These are phyloP conservation scores for Tipula helvola DNA, from an alignment of 2,888 invertebrate species.

Conservation along the genomic window DNA sequence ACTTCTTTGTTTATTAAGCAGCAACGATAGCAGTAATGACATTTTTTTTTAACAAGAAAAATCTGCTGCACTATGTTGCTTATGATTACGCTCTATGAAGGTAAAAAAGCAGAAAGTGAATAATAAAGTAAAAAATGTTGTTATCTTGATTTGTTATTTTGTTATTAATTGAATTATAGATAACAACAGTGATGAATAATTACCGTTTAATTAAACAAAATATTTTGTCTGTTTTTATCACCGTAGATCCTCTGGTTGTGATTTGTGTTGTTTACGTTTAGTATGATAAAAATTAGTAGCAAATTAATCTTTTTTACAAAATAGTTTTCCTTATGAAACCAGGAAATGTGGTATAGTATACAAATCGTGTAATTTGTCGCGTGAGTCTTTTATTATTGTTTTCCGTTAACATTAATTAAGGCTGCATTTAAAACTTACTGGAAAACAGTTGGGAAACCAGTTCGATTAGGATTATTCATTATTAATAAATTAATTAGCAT, in stretches of 20 bases:
- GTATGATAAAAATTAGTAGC: not conserved
- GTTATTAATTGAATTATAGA: not conserved
- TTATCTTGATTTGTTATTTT: not conserved
- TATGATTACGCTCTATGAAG: not conserved
- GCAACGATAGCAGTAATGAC: not conserved
- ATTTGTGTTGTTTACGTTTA: not conserved
- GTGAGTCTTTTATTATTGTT: not conserved
- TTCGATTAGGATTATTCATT: too few species aligned
- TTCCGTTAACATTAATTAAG: not conserved
- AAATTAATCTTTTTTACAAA: not conserved
- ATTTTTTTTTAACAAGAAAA: not conserved
- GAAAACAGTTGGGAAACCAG: too few species aligned
- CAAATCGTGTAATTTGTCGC: not conserved
- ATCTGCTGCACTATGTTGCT: not conserved
- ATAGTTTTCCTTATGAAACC: not conserved
- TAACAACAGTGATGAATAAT: not conserved
- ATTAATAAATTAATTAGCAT: too few species aligned
- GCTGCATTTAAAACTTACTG: too few species aligned
- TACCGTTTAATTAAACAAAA: not conserved
- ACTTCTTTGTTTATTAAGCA: not conserved
- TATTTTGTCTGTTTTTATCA: not conserved
- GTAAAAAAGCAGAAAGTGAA: not conserved
- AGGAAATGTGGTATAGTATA: not conserved
- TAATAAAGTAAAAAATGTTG: not conserved
- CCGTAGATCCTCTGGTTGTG: not conserved